Evolutionary conservation across 2,797 vertebrate genomes (phyloP), one percentile per base, ranked within the genome.

Genomic region (Myotis vivesi): DNA sequence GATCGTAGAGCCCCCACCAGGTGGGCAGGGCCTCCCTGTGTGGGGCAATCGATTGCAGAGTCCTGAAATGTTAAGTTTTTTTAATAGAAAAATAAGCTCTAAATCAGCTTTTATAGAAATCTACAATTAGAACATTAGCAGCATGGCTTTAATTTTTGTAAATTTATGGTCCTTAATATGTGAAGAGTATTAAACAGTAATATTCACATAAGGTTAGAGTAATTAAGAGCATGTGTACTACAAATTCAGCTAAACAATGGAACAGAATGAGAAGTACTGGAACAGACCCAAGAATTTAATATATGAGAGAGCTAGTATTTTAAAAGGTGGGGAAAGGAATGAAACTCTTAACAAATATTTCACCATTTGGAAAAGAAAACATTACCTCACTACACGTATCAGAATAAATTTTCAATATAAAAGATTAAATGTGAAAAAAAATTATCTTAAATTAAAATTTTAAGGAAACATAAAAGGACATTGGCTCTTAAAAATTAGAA

Each of bases 31-130:
- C 3, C 46, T 46, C 46, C 46, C 13, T 46, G 46, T 46, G 12
- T 13, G 4, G 46, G 12, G 46, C 46, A 46, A 46, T 46, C 46
- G 13, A 46, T 46, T 13, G 15, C 46, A 15, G 46, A 46, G 44
- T 44, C 44, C 0, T 11, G 44, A 44, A 44, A 44, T 44, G 44
- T 44, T 44, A 44, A 11, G 44, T 44, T 11, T 23, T 69, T 66
- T 53, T 62, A 72, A 13, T 16, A 91, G 84, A 51, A 76, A 66
- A 89, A 59, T 62, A 62, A 86, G 20, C 62, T 92, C 28, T 20
- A 44, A 59, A 46, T 66, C 28, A 44, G 30, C 64, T 28, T 85
- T 83, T 94, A 62, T 73, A 91, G 94, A 96, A 80, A 86, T 64
- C 25, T 92, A 28, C 41, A 44, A 16, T 49, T 41, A 12, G n/a